Conservation (phyloP, 35 echinoderm and acorn worm species). For the Apostichopus parvimensis region DNA sequence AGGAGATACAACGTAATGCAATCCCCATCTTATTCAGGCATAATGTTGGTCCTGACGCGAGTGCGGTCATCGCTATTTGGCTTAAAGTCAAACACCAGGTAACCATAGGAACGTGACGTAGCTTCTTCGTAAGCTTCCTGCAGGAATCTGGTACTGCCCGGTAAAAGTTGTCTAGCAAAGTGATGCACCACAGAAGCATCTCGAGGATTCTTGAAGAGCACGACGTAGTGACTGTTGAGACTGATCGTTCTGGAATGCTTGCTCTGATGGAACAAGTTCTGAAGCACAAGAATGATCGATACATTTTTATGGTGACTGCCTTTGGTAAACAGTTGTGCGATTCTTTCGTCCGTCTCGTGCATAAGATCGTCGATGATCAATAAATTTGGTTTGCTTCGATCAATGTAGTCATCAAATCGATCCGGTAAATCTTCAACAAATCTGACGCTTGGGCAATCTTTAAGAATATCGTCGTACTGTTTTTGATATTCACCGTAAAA, state of each 20-base stretch:
- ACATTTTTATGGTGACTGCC: slow-evolving; percentile 70
- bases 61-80: slow-evolving; percentile 15
- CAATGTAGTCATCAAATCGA: slow-evolving; percentile 37
- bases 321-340: slow-evolving; percentile 63
- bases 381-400: slow-evolving; percentile 46
- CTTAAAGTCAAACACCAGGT: slow-evolving; percentile 77
- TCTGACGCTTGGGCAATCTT: too few species aligned
- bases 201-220: slow-evolving; percentile 80
- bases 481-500: background rate
- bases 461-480: too few species aligned
- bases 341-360: slow-evolving; percentile 15
- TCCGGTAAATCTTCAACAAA: slow-evolving; percentile 50
- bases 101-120: slow-evolving; percentile 60
- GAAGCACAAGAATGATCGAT: slow-evolving; percentile 57
- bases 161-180: slow-evolving; percentile 73
- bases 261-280: slow-evolving; percentile 71
- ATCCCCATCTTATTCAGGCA: slow-evolving; percentile 43
- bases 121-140: slow-evolving; percentile 66
- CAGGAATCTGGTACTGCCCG: slow-evolving; percentile 57
- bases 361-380: slow-evolving; percentile 75
- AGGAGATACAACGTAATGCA: background rate
- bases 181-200: slow-evolving; percentile 73
- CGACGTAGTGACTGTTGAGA: slow-evolving; percentile 73
- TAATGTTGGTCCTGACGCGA: slow-evolving; percentile 46
- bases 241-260: slow-evolving; percentile 64